phyloP scores from a whole-genome alignment of 1,140 invertebrate species.

The Mylabris phalerata region DNA sequence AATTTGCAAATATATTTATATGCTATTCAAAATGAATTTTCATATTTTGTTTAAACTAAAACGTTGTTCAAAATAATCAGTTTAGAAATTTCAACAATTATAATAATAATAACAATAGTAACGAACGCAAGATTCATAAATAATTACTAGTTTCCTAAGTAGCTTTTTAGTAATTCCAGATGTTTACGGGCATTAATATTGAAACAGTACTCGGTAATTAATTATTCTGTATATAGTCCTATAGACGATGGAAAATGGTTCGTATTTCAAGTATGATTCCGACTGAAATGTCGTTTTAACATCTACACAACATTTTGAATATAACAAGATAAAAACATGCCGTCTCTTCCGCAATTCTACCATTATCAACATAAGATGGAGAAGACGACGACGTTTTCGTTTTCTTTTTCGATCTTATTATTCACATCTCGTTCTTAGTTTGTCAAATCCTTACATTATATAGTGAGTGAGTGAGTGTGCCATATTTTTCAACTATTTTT shows the following conservation, averaged over 20 bases:
- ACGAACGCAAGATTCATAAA: neutral
- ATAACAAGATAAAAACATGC: too few species aligned
- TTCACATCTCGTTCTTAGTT: conserved; percentile 25
- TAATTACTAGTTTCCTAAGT: too few species aligned
- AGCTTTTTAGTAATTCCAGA: too few species aligned
- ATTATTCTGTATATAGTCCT: too few species aligned
- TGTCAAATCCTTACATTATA: conserved; percentile 13
- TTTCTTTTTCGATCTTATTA: conserved; percentile 13
- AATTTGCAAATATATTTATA: neutral
- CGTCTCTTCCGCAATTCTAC: too few species aligned
- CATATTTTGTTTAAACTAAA: neutral
- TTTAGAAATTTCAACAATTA: neutral
- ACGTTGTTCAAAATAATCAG: neutral
- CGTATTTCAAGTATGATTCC: too few species aligned
- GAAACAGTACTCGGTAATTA: too few species aligned
- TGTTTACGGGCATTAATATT: too few species aligned
- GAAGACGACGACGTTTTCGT: neutral
- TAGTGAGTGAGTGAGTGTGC: neutral
- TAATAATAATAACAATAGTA: neutral
- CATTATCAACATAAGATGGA: too few species aligned
- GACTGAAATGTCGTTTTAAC: too few species aligned
- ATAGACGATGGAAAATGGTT: too few species aligned
- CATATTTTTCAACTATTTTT: conserved; percentile 27
- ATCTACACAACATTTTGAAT: too few species aligned
- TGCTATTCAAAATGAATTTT: neutral